Base-by-base conservation (phyloP, 2,797 vertebrate species). In the Alosa sapidissima region DNA sequence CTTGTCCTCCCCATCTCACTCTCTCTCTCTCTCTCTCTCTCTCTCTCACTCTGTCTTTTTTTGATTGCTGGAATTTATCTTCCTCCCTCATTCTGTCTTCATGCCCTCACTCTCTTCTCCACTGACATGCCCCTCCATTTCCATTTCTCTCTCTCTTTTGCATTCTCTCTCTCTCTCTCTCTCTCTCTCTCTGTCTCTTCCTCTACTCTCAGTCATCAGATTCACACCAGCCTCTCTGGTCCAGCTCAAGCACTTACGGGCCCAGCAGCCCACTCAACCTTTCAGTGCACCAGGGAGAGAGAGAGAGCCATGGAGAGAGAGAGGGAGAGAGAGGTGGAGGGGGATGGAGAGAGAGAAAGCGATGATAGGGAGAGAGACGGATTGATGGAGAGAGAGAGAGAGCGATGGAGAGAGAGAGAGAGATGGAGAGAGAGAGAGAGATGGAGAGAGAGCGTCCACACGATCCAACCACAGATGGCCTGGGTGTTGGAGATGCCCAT, bases 111-210 rank as follows among this genome's bases (percentile, higher is more conserved):
- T 24, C 62, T 68, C 9, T 68, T 36, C 33, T 68, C 28, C 28
- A 68, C n/a, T 3, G 11, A 68, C 62, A 33, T 68, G 62, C 28
- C 62, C 62, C 19, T 58, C 19, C 55, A 58, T 68, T 68, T 68
- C 62, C 62, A 62, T 62, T 24, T 65, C 11, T 33, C 62, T 68
- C 28, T n/a, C 28, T 68, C 24, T 72, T 68, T 68, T 2, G 8
- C 24, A 36, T 72, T 72, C 65, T 72, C 65, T 81, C 89, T 91
- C 87, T 86, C 45, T 81, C 89, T 91, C 87, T 85, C 45, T 87
- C n/a, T n/a, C n/a, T n/a, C 82, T 88, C 87, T 85, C 45, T 87
- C n/a, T n/a, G n/a, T n/a, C 82, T 88, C 65, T 72, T 16, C 65
- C 33, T 9, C 65, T 10, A 72, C 65, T 45, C 36, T 75, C 72